phyloP scores from a whole-genome alignment of 2,113 vertebrate genomes.

The Bufo bufo region DNA sequence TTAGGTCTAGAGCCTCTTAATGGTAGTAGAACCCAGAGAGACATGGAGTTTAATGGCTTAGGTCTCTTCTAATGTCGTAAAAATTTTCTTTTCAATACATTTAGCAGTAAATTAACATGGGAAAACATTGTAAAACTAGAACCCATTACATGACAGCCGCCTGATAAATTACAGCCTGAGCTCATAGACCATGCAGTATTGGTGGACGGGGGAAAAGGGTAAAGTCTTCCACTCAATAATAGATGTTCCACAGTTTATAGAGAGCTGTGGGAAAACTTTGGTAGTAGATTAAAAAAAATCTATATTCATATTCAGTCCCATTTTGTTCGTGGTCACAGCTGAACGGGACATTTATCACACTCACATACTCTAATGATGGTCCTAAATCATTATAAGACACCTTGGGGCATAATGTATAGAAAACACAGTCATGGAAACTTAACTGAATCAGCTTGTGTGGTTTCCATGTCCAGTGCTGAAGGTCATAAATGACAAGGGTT shows the following conservation, averaged over 20 bases:
- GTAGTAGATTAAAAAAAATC: not conserved
- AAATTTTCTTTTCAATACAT: not conserved
- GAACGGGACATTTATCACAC: not conserved
- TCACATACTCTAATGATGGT: conserved; percentile 22
- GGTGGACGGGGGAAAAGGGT: not conserved
- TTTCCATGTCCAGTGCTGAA: too few species aligned
- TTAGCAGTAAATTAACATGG: not conserved
- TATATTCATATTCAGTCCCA: not conserved
- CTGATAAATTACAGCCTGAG: conserved; percentile 2
- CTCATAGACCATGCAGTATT: not conserved
- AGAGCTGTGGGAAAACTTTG: conserved; percentile 17
- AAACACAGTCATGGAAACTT: not conserved
- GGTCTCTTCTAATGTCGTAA: not conserved
- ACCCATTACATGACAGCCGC: not conserved
- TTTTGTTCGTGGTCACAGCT: not conserved
- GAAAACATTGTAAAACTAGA: not conserved
- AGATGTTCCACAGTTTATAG: not conserved
- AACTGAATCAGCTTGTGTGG: not conserved
- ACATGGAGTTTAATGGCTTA: not conserved
- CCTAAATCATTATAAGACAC: conserved; percentile 39
- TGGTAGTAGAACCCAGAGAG: not conserved
- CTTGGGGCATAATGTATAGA: not conserved
- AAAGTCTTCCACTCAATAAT: not conserved
- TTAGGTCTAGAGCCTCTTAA: not conserved
- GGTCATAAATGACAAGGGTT: not conserved